phyloP scores from a whole-genome alignment of 2,888 invertebrate species.

The Lepeophtheirus nordmannii region DNA sequence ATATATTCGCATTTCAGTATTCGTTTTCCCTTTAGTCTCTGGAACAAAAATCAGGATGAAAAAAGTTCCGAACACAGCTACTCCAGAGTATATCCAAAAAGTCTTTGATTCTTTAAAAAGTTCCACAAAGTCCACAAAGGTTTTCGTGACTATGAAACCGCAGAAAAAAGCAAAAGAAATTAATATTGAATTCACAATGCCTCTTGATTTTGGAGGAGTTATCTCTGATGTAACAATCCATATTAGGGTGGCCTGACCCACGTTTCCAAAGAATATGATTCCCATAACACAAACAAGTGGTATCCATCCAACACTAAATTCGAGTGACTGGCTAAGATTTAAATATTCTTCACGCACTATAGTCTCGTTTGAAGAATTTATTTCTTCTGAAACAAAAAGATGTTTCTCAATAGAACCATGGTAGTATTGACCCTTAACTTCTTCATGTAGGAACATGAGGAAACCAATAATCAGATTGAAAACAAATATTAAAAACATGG shows the following conservation, averaged over 20 bases:
- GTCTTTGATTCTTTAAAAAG: slow-evolving; percentile 12
- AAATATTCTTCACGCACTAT: background rate
- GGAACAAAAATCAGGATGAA: slow-evolving; percentile 21
- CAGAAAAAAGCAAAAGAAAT: slow-evolving; percentile 22
- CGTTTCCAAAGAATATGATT: slow-evolving; percentile 19
- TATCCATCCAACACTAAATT: slow-evolving; percentile 18
- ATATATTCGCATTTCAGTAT: slow-evolving; percentile 6
- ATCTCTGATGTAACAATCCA: slow-evolving; percentile 21
- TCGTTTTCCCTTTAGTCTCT: slow-evolving; percentile 21
- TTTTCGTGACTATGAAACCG: slow-evolving; percentile 21
- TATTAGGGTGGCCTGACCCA: slow-evolving; percentile 23
- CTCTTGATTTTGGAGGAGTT: slow-evolving; percentile 9
- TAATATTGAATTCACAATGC: slow-evolving; percentile 14
- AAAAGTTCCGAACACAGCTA: slow-evolving; percentile 15
- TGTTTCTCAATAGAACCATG: background rate
- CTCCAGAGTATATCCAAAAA: slow-evolving; percentile 20
- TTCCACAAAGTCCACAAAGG: slow-evolving; percentile 20
- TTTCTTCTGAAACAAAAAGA: background rate
- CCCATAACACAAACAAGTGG: slow-evolving; percentile 16
- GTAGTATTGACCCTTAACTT: background rate
- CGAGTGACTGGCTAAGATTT: background rate
- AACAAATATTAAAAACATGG: slow-evolving; percentile 16
- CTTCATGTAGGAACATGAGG: slow-evolving; percentile 13
- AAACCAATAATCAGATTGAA: slow-evolving; percentile 18
- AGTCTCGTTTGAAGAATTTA: background rate